Evolutionary conservation across 2,888 invertebrate genomes (phyloP).

Genomic region (Troides oblongomaculatus): DNA sequence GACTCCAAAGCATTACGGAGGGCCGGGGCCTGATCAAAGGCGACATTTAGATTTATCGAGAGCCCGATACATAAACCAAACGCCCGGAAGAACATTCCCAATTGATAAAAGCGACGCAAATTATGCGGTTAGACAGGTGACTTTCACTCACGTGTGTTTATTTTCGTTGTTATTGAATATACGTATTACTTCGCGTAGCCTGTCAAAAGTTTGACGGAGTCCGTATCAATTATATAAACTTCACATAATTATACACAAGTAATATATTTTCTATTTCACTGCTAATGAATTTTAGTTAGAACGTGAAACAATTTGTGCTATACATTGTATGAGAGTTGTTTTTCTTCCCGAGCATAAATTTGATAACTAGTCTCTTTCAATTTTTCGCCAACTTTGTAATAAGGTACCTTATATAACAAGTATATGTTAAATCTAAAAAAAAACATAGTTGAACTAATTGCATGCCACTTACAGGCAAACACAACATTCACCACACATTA

Average conservation of each 20-base stretch:
- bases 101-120: slow-evolving; percentile 52
- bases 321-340: too few relatives aligned
- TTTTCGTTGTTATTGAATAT: slow-evolving; percentile 34
- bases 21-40: slow-evolving; percentile 42
- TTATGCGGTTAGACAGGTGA: slow-evolving; percentile 34
- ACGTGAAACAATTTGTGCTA: too few relatives aligned
- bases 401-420: too few relatives aligned
- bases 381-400: too few relatives aligned
- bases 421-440: too few relatives aligned
- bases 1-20: slow-evolving; percentile 28
- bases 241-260: background rate
- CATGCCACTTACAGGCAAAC: too few relatives aligned
- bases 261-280: too few relatives aligned
- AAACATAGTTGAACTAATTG: too few relatives aligned
- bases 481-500: too few relatives aligned
- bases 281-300: too few relatives aligned
- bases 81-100: slow-evolving; percentile 48
- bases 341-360: too few relatives aligned
- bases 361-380: too few relatives aligned
- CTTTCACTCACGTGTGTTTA: slow-evolving; percentile 27
- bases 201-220: slow-evolving; percentile 16
- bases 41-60: slow-evolving; percentile 50
- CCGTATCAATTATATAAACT: slow-evolving; percentile 36
- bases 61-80: slow-evolving; percentile 57
- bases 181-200: slow-evolving; percentile 8